A percentile compares a stretch with the other conserved stretches of the same genome.
Conservation (phyloP, 2,888 invertebrate genomes). For the Papilio elwesi region DNA sequence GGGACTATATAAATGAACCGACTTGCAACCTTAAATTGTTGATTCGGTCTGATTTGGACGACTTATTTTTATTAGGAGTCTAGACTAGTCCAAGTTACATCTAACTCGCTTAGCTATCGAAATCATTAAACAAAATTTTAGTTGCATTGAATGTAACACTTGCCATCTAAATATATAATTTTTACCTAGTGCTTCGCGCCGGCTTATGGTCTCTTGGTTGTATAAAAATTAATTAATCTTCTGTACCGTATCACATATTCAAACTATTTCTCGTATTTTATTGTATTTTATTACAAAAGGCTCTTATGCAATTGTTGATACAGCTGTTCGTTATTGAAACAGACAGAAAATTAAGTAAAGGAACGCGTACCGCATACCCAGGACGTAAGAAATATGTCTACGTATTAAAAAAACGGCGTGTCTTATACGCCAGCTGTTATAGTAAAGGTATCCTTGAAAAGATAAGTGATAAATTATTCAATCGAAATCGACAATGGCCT, state of each 20-base stretch:
- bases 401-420: not conserved
- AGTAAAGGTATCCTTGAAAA: conserved; percentile 1
- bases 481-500: too few relatives aligned
- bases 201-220: not conserved
- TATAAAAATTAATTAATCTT: not conserved
- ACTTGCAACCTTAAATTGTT: not conserved
- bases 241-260: conserved; percentile 30
- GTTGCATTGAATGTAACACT: too few relatives aligned
- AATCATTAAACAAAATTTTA: too few relatives aligned
- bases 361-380: conserved; percentile 1
- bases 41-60: too few relatives aligned
- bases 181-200: not conserved
- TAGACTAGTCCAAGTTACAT: too few relatives aligned
- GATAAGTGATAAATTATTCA: not conserved
- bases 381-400: conserved; percentile 5
- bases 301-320: conserved; percentile 54
- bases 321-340: conserved; percentile 51
- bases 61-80: too few relatives aligned
- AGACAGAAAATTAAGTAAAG: not conserved
- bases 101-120: too few relatives aligned
- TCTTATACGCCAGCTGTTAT: not conserved
- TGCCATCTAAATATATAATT: too few relatives aligned
- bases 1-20: not conserved
- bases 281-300: conserved; percentile 34
- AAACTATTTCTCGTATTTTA: conserved; percentile 29